phyloP scores from a whole-genome alignment of 2,113 vertebrate genomes.

The Cinclus cinclus region DNA sequence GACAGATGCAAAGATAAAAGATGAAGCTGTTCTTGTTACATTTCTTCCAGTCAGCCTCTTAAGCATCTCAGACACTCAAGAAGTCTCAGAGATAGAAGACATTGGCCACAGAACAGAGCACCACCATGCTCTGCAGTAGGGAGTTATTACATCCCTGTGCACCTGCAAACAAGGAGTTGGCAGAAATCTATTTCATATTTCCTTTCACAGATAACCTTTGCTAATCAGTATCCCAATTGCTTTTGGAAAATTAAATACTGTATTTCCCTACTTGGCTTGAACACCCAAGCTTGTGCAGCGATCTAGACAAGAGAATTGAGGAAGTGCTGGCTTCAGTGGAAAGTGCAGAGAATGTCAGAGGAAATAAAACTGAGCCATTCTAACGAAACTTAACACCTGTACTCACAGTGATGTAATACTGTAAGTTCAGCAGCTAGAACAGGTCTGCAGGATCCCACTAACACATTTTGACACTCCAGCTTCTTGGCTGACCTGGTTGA shows the following conservation, averaged over 20 bases:
- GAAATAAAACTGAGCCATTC: background rate
- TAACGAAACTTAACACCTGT: background rate
- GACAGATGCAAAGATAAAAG: background rate
- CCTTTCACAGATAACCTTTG: slow-evolving; percentile 17
- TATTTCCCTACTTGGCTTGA: slow-evolving; percentile 3
- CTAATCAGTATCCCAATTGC: background rate
- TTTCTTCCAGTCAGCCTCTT: background rate
- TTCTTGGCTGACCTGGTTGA: background rate
- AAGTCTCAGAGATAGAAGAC: background rate
- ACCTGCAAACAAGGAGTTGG: background rate
- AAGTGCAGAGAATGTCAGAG: background rate
- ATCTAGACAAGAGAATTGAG: background rate
- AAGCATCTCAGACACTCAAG: background rate
- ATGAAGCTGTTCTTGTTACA: fast-evolving
- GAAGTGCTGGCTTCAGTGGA: background rate
- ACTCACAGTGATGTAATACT: background rate
- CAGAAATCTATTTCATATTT: background rate
- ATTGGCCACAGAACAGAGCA: fast-evolving
- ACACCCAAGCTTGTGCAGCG: background rate
- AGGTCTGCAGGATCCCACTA: background rate
- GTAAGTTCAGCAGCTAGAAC: background rate
- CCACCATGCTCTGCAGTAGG: background rate
- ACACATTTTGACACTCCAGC: background rate
- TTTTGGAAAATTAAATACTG: slow-evolving; percentile 19
- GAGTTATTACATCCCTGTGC: background rate